phyloP scores from a whole-genome alignment of 2,113 vertebrate genomes.

The Hassar affinis region DNA sequence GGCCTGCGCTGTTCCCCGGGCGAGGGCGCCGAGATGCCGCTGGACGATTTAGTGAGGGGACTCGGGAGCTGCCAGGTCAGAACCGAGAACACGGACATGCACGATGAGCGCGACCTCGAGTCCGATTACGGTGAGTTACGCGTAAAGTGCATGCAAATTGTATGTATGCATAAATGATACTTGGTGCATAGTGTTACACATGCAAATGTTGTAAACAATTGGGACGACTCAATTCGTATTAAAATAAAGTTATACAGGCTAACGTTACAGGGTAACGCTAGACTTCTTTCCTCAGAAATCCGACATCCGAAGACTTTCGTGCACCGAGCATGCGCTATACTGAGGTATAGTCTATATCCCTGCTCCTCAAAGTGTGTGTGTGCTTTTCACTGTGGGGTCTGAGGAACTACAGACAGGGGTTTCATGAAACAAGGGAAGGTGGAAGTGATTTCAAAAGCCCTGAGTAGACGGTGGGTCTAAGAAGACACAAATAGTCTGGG shows the following conservation, averaged over 20 bases:
- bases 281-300: neutral
- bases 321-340: neutral
- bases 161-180: neutral
- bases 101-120: conserved; percentile 55
- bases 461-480: neutral
- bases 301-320: neutral
- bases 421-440: neutral
- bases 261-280: no score
- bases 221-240: neutral
- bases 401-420: neutral
- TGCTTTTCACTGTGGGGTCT: neutral
- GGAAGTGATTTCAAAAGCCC: neutral
- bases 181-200: neutral
- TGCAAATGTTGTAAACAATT: neutral
- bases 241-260: neutral
- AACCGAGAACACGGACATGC: conserved; percentile 65
- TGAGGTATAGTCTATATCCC: neutral
- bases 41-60: conserved; percentile 84
- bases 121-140: conserved; percentile 63
- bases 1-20: conserved; percentile 83
- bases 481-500: neutral
- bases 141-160: neutral
- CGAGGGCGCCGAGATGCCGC: conserved; percentile 75
- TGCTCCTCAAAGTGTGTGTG: neutral
- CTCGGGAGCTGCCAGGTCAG: conserved; percentile 79